Evolutionary conservation across 2,113 vertebrate genomes (phyloP).

Genomic region (Lonchura striata): DNA sequence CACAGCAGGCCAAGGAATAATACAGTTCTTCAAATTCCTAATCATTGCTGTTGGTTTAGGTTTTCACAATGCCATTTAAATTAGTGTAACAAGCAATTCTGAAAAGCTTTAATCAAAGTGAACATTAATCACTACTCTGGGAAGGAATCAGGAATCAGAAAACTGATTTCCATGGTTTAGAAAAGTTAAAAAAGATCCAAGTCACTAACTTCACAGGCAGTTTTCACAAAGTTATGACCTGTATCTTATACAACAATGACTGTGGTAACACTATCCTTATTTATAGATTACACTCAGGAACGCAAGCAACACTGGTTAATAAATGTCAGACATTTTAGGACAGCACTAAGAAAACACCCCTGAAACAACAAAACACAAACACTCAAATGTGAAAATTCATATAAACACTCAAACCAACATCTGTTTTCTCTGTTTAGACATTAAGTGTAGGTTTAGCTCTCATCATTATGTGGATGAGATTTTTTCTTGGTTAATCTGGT

Average conservation of each 20-base stretch:
- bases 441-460: background rate
- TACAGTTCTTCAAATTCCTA: background rate
- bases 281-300: background rate
- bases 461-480: accelerated
- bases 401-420: background rate
- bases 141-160: background rate
- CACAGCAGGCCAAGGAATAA: background rate
- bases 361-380: background rate
- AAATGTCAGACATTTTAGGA: background rate
- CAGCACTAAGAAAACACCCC: background rate
- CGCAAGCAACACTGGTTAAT: background rate
- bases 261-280: background rate
- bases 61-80: background rate
- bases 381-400: background rate
- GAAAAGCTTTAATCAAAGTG: background rate
- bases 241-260: background rate
- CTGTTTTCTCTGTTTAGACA: background rate
- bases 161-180: background rate
- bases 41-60: background rate
- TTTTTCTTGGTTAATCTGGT: background rate
- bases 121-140: background rate
- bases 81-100: background rate
- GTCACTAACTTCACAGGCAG: background rate
- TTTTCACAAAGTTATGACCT: background rate
- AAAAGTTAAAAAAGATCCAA: background rate